Conservation (phyloP, 1,140 invertebrate genomes). For the Drosophila auraria region DNA sequence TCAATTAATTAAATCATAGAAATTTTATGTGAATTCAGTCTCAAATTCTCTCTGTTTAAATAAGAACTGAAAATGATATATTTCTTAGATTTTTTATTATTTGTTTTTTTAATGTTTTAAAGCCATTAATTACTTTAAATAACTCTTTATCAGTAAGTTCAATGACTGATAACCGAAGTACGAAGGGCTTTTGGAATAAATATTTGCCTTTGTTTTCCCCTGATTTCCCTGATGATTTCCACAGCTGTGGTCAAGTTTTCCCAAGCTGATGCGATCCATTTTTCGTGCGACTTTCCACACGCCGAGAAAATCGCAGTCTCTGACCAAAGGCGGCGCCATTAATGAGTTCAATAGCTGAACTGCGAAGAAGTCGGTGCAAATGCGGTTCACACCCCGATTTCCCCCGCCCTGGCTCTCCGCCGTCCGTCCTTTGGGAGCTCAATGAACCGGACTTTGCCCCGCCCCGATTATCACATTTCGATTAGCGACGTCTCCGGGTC, state of each 20-base stretch:
- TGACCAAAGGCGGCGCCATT: conserved; percentile 50
- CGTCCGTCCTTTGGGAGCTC: conserved; percentile 26
- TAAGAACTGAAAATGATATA: too few relatives aligned
- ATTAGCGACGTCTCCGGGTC: conserved; percentile 48
- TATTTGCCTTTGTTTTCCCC: conserved; percentile 2
- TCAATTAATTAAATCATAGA: too few relatives aligned
- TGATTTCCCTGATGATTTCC: conserved; percentile 10
- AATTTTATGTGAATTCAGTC: not conserved
- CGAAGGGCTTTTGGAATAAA: not conserved
- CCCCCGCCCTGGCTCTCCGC: not conserved
- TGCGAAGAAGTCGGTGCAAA: conserved; percentile 56
- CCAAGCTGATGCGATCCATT: conserved; percentile 27
- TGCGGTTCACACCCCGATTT: conserved; percentile 27
- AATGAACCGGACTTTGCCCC: conserved; percentile 52
- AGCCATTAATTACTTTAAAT: not conserved
- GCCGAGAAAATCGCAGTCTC: conserved; percentile 43
- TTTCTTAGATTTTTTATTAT: too few relatives aligned
- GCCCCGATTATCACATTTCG: conserved; percentile 77
- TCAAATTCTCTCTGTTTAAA: not conserved
- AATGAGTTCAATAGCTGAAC: conserved; percentile 77
- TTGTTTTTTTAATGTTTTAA: too few relatives aligned
- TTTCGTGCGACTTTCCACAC: conserved; percentile 56
- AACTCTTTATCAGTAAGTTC: not conserved
- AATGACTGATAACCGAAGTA: not conserved
- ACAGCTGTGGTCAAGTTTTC: conserved; percentile 12